These are phyloP conservation scores for Oreochromis spilurus DNA, from an alignment of 2,113 vertebrate genomes.

Conservation along the genomic window DNA sequence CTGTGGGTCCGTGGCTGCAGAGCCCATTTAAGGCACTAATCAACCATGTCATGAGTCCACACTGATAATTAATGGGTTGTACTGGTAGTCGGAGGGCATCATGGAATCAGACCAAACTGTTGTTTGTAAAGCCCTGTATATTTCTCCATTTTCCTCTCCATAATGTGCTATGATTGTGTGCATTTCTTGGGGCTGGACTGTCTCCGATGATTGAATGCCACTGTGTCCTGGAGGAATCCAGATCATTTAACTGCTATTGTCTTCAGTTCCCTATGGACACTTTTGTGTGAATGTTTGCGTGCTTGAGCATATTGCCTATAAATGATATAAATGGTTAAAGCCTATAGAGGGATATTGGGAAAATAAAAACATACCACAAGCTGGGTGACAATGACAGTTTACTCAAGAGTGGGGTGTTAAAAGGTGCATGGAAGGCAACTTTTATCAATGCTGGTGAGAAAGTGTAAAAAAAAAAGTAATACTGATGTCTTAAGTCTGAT, in stretches of 20 bases:
- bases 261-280: slow-evolving; percentile 19
- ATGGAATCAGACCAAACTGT: not conserved
- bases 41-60: slow-evolving; percentile 51
- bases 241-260: slow-evolving; percentile 63
- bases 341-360: slow-evolving; percentile 19
- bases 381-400: slow-evolving; percentile 39
- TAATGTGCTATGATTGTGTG: slow-evolving; percentile 40
- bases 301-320: slow-evolving; percentile 18
- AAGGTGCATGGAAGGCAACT: not conserved
- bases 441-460: not conserved
- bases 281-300: slow-evolving; percentile 9
- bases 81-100: not conserved
- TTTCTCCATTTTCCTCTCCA: slow-evolving; percentile 43
- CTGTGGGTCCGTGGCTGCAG: not conserved
- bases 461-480: not conserved
- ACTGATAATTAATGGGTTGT: slow-evolving; percentile 40
- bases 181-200: slow-evolving; percentile 49
- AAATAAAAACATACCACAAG: slow-evolving; percentile 26
- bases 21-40: slow-evolving; percentile 57
- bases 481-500: not conserved
- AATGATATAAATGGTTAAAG: slow-evolving; percentile 49
- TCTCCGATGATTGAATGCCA: slow-evolving; percentile 60
- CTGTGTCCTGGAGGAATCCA: slow-evolving; percentile 59
- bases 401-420: slow-evolving; percentile 17
- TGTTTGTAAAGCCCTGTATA: slow-evolving; percentile 12